phyloP scores from a whole-genome alignment of 2,888 invertebrate genomes.

The Beris morrisii region DNA sequence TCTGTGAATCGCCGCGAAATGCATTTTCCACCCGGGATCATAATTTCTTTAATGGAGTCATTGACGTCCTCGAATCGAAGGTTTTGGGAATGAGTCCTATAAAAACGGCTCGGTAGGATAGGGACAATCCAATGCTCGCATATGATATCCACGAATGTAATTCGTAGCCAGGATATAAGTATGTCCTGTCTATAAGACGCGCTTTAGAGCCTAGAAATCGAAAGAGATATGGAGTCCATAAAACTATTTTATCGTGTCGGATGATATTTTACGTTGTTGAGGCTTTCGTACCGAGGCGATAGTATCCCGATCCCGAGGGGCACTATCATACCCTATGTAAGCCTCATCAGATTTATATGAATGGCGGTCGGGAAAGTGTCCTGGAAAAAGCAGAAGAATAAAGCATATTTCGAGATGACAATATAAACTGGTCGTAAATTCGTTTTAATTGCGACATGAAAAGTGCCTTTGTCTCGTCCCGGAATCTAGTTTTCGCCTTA shows the following conservation, averaged over 20 bases:
- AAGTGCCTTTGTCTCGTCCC: slow-evolving; percentile 26
- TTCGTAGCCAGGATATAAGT: slow-evolving; percentile 1
- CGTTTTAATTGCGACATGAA: slow-evolving; percentile 34
- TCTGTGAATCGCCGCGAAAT: too few species aligned
- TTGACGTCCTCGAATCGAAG: background rate
- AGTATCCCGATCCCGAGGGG: background rate
- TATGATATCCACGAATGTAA: background rate
- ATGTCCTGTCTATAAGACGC: background rate
- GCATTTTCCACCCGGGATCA: too few species aligned
- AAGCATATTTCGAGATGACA: slow-evolving; percentile 37
- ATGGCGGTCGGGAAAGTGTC: background rate
- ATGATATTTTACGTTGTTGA: background rate
- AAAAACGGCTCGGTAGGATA: too few species aligned
- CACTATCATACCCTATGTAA: slow-evolving; percentile 2
- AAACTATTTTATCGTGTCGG: slow-evolving; percentile 22
- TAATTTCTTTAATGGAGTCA: slow-evolving; percentile 8
- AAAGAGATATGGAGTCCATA: background rate
- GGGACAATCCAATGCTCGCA: background rate
- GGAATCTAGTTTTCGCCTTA: background rate
- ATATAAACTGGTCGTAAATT: slow-evolving; percentile 35
- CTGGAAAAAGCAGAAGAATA: slow-evolving; percentile 14
- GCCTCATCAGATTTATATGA: background rate
- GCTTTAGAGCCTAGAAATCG: too few species aligned
- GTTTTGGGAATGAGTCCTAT: too few species aligned
- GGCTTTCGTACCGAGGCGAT: background rate